Evolutionary conservation across 2,797 vertebrate species (phyloP).

Genomic region (Lerista edwardsae): DNA sequence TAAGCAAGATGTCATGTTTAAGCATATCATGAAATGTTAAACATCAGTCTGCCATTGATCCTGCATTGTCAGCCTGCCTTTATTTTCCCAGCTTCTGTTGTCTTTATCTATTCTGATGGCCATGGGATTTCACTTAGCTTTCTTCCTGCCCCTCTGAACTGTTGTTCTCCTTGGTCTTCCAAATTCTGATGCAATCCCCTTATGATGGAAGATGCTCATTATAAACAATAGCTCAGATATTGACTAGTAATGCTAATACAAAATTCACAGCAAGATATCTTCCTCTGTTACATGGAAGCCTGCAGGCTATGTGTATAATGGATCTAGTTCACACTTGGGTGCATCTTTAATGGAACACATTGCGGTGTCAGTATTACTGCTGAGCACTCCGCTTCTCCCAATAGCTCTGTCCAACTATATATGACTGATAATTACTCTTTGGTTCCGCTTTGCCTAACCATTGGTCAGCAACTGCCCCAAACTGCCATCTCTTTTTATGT

Average conservation of each 20-base stretch:
- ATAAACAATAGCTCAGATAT: not conserved
- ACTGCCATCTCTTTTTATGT: not conserved
- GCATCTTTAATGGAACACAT: not conserved
- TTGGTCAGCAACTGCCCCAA: not conserved
- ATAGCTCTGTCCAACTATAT: not conserved
- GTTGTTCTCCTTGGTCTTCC: not conserved
- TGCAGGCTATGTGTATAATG: constrained; percentile 4
- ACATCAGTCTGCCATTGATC: not conserved
- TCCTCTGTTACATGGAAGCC: not conserved
- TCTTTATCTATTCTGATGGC: not conserved
- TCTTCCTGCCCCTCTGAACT: not conserved
- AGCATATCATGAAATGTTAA: not conserved
- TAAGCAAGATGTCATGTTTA: not conserved
- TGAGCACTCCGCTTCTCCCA: not conserved
- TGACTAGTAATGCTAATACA: not conserved
- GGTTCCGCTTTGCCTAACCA: not conserved
- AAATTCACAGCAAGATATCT: not conserved
- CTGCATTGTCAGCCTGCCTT: not conserved
- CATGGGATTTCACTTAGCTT: not conserved
- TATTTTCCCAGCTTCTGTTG: not conserved
- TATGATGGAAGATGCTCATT: not conserved
- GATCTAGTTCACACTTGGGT: not conserved
- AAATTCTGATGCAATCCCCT: not conserved
- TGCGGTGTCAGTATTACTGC: not conserved
- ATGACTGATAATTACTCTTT: not conserved